A percentile compares a stretch with the other conserved stretches of the same genome.
phyloP scores from a whole-genome alignment of 2,113 vertebrate genomes.

The Psammodynastes pulverulentus region DNA sequence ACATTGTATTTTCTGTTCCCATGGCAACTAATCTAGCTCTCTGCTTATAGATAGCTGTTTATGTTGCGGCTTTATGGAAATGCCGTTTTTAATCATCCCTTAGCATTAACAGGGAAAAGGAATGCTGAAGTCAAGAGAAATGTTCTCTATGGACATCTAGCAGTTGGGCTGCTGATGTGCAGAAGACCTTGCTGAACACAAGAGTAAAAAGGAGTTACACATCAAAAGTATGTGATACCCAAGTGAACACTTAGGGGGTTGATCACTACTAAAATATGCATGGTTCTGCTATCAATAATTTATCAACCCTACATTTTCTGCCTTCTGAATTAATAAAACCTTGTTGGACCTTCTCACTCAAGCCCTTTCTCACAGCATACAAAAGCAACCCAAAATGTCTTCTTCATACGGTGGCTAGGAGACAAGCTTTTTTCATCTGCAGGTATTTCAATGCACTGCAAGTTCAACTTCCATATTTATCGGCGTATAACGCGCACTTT shows the following conservation, averaged over 20 bases:
- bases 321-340: not conserved
- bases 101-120: constrained; percentile 21
- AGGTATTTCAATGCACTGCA: not conserved
- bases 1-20: constrained; percentile 50
- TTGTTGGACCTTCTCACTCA: not conserved
- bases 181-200: not conserved
- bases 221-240: not conserved
- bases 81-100: constrained; percentile 51
- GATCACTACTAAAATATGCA: constrained; percentile 10
- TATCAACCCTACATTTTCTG: not conserved
- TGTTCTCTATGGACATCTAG: constrained; percentile 32
- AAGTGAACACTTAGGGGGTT: constrained; percentile 6
- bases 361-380: not conserved
- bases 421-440: not conserved
- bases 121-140: constrained; percentile 15
- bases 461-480: too few species aligned
- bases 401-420: too few species aligned
- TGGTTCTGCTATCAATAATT: constrained; percentile 13
- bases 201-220: not conserved
- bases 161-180: constrained; percentile 19
- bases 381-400: not conserved
- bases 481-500: too few species aligned
- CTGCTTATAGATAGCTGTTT: constrained; percentile 61
- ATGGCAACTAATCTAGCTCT: constrained; percentile 61
- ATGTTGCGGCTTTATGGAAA: constrained; percentile 49